A percentile compares a stretch with the other conserved stretches of the same genome.
phyloP scores from a whole-genome alignment of 1,140 invertebrate species.

The Rhizoglyphus robini region DNA sequence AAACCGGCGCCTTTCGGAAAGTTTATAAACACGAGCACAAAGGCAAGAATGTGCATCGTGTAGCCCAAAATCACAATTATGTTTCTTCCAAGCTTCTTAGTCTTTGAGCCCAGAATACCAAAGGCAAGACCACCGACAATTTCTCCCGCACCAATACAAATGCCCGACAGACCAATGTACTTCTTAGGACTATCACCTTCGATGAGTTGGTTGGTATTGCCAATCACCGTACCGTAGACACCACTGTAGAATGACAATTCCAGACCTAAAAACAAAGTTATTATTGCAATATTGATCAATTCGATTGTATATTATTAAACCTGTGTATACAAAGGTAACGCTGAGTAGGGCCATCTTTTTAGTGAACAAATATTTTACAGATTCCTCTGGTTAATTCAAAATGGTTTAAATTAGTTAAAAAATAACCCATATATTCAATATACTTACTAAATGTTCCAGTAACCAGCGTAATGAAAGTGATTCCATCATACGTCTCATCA shows the following conservation, averaged over 20 bases:
- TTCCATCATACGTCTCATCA: slow-evolving; percentile 38
- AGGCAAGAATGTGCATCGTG: slow-evolving; percentile 59
- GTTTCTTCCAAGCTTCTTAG: slow-evolving; percentile 64
- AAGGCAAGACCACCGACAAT: slow-evolving; percentile 66
- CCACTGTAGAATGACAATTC: slow-evolving; percentile 87
- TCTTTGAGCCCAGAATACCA: slow-evolving; percentile 74
- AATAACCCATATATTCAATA: no score
- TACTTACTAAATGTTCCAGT: neutral
- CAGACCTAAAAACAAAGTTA: no score
- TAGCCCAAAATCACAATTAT: slow-evolving; percentile 73
- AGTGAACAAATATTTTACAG: slow-evolving; percentile 20
- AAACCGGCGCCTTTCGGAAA: slow-evolving; percentile 59
- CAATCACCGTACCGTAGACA: no score
- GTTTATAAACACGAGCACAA: slow-evolving; percentile 71
- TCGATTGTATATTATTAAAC: no score
- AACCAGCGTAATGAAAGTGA: no score
- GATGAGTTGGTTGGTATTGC: no score
- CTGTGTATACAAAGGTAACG: no score
- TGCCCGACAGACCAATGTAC: slow-evolving; percentile 66
- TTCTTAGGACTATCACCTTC: slow-evolving; percentile 56
- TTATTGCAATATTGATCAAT: no score
- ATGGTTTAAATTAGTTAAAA: no score
- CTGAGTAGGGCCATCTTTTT: no score
- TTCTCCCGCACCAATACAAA: no score
- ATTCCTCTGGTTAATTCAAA: slow-evolving; percentile 14